Base-by-base conservation (phyloP, 2,888 invertebrate genomes). In the Hydraecia micacea region DNA sequence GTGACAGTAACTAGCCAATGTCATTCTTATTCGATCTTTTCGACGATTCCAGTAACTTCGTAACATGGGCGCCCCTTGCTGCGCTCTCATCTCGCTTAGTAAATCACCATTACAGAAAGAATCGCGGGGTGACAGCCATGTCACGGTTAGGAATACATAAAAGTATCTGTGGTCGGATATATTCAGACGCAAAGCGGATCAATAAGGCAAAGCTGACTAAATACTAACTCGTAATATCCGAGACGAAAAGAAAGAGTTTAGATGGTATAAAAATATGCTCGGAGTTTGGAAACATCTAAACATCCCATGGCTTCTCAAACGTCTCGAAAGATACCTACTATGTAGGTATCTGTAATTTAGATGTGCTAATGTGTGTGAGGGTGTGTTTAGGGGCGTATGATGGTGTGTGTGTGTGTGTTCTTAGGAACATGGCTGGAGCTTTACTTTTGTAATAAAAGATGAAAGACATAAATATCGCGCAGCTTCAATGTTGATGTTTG, bases 391-490 rank as follows among this genome's bases (percentile, higher is more conserved):
- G 6, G 62, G 58, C n/a, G 4, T 11, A 36, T 28, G 39, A 4
- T 39, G 9, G 39, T n/a, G 49, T 36, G 36, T 32, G 49, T 36
- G 36, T 71, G 39, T 71, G 65, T 66, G 63, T 60, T 62, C 62
- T 58, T 66, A 72, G 55, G 65, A 60, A 66, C 68, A 49, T 58
- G 36, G 18, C 18, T 55, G 36, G 25, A 72, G 80, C 63, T 65
- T 80, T 84, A 65, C 81, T 85, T 85, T 85, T 78, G 86, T 75
- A 75, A 85, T 85, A 81, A 85, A 85, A 81, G 69, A 85, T 84
- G 72, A 84, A 85, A 85, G 72, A 73, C 67, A 73, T 75, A 75
- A 85, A 81, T 75, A 81, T 69, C 49, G 70, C 66, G 55, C 72
- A 73, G 74, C n/a, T n/a, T 73, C 85, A 75, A 78, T 81, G 80